These are phyloP conservation scores for Suillia variegata DNA, from an alignment of 2,888 invertebrate genomes.

Conservation along the genomic window DNA sequence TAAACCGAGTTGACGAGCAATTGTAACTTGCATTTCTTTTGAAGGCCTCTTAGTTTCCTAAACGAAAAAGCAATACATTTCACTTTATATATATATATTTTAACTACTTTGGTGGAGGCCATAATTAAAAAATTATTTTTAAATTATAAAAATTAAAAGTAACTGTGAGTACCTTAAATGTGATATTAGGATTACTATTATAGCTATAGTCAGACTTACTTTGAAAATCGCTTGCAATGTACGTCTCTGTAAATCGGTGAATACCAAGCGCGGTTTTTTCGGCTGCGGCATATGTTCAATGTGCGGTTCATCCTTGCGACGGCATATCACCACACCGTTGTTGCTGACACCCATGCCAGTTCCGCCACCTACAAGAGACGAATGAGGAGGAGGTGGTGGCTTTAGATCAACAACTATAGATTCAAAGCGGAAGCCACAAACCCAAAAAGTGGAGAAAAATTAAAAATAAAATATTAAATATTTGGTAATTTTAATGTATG, in stretches of 20 bases:
- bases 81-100: background rate
- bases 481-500: no score
- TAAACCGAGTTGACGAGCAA: slow-evolving; percentile 93
- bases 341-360: background rate
- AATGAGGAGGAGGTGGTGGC: background rate
- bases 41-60: slow-evolving; percentile 99
- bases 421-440: no score
- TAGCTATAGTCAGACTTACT: slow-evolving; percentile 66
- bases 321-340: slow-evolving; percentile 74
- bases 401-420: no score
- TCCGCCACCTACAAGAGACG: background rate
- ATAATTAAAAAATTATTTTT: no score
- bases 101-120: no score
- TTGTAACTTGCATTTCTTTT: slow-evolving; percentile 99
- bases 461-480: no score
- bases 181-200: no score
- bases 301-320: slow-evolving; percentile 90
- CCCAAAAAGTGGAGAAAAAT: no score
- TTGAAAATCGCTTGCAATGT: slow-evolving; percentile 99
- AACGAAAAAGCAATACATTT: slow-evolving; percentile 12
- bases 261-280: slow-evolving; percentile 99
- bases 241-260: slow-evolving; percentile 99
- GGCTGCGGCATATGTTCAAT: slow-evolving; percentile 87
- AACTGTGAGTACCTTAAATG: no score
- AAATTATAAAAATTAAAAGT: no score